These are phyloP conservation scores for Punctoribates punctum DNA, from an alignment of 2,888 invertebrate species.

Conservation along the genomic window DNA sequence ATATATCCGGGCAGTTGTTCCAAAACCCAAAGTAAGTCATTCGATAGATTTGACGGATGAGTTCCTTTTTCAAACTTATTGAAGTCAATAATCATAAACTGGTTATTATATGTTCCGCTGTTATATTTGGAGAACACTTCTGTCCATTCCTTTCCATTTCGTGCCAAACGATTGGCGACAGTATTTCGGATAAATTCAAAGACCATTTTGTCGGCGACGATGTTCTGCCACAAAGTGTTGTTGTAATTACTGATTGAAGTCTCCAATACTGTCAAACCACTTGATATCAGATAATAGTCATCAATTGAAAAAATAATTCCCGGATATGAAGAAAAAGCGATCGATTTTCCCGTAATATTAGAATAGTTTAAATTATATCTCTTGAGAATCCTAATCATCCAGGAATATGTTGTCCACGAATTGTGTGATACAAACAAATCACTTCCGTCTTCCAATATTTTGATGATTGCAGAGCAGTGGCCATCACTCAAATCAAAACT, in stretches of 20 bases:
- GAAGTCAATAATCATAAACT: constrained; percentile 54
- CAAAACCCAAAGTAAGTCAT: constrained; percentile 52
- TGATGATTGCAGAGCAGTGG: constrained; percentile 64
- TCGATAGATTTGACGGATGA: constrained; percentile 57
- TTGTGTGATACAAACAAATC: constrained; percentile 71
- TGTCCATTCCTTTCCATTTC: constrained; percentile 52
- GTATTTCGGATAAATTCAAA: constrained; percentile 53
- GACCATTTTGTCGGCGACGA: constrained; percentile 46
- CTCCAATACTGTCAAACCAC: constrained; percentile 46
- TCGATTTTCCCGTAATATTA: constrained; percentile 49
- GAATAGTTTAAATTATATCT: constrained; percentile 60
- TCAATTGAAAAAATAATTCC: constrained; percentile 52
- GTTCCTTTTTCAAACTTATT: constrained; percentile 49
- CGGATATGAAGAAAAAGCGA: constrained; percentile 52
- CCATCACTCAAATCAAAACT: not conserved
- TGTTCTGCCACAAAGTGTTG: not conserved
- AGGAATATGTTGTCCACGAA: constrained; percentile 71
- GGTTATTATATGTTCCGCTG: constrained; percentile 55
- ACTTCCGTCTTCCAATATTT: constrained; percentile 61
- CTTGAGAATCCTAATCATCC: constrained; percentile 79
- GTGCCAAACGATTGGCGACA: constrained; percentile 53
- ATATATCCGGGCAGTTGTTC: constrained; percentile 54
- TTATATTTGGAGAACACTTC: constrained; percentile 50
- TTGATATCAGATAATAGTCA: constrained; percentile 51
- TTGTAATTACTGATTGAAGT: constrained; percentile 29